Percentiles rank a stretch among this genome's conserved stretches.
phyloP scores from a whole-genome alignment of 2,113 vertebrate species.

The Ptyas mucosa region DNA sequence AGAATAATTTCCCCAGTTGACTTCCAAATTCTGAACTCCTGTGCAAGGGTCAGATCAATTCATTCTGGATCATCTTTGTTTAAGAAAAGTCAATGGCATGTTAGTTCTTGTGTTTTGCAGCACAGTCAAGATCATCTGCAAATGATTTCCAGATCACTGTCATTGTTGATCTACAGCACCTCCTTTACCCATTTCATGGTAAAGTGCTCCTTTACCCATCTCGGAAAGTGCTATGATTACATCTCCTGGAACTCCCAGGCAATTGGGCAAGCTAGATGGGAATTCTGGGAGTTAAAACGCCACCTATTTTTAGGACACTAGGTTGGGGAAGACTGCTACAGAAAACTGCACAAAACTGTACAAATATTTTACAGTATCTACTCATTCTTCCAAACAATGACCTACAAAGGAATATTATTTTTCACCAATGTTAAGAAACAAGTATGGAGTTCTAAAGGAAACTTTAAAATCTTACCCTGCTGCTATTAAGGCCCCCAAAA shows the following conservation, averaged over 20 bases:
- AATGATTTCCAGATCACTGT: background rate
- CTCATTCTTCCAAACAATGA: background rate
- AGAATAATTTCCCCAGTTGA: background rate
- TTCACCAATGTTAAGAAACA: slow-evolving; percentile 44
- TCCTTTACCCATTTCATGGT: background rate
- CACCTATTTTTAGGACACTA: background rate
- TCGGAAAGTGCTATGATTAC: background rate
- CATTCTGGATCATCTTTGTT: background rate
- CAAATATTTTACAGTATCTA: background rate
- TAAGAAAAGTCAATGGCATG: background rate
- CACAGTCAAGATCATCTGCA: background rate
- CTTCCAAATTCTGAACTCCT: background rate
- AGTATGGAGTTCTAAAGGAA: background rate
- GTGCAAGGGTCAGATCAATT: background rate
- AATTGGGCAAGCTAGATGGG: background rate
- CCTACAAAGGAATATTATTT: background rate
- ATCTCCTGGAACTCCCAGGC: background rate
- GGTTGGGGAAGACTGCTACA: background rate
- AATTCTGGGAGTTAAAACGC: background rate
- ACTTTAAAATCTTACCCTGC: slow-evolving; percentile 78
- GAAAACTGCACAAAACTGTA: background rate
- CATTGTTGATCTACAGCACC: background rate
- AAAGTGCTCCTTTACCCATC: too few species aligned
- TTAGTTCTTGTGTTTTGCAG: too few species aligned
- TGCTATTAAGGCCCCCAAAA: slow-evolving; percentile 85